A percentile compares a stretch with the other conserved stretches of the same genome.
Conservation (phyloP, 1,140 invertebrate genomes). For the Drosophila kepulauana region DNA sequence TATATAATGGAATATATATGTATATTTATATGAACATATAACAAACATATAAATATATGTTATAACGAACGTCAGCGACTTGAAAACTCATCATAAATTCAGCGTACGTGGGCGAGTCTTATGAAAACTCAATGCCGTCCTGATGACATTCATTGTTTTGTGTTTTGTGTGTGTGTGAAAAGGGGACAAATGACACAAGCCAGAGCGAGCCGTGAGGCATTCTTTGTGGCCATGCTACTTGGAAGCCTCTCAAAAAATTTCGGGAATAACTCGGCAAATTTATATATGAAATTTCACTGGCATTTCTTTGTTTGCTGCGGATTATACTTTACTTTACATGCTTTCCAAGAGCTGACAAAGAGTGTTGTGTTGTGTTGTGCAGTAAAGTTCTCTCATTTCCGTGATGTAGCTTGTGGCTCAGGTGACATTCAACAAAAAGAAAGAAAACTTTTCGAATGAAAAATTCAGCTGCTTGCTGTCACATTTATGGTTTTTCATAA, state of each 20-base stretch:
- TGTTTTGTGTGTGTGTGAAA: constrained; percentile 46
- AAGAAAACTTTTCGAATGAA: constrained; percentile 69
- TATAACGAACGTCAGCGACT: constrained; percentile 27
- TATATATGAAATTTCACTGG: constrained; percentile 60
- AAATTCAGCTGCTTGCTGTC: constrained; percentile 55
- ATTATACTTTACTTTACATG: not conserved
- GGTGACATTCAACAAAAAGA: constrained; percentile 10
- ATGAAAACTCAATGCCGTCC: constrained; percentile 75
- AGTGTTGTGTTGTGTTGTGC: not conserved
- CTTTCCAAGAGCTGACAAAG: not conserved
- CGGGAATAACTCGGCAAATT: constrained; percentile 48
- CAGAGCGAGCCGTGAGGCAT: constrained; percentile 11
- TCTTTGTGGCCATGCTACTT: constrained; percentile 24
- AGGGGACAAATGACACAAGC: constrained; percentile 55
- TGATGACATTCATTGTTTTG: constrained; percentile 83
- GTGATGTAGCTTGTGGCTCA: constrained; percentile 28
- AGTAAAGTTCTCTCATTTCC: constrained; percentile 57
- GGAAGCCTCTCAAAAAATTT: constrained; percentile 41
- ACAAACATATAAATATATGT: constrained; percentile 6
- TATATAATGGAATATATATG: not conserved
- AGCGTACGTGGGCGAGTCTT: constrained; percentile 69
- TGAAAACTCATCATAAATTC: constrained; percentile 75
- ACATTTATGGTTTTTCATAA: not conserved
- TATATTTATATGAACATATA: not conserved
- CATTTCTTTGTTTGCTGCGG: constrained; percentile 5